Evolutionary conservation across 2,113 vertebrate genomes (phyloP), one percentile per base, ranked within the genome.

Genomic region (Phalacrocorax aristotelis): DNA sequence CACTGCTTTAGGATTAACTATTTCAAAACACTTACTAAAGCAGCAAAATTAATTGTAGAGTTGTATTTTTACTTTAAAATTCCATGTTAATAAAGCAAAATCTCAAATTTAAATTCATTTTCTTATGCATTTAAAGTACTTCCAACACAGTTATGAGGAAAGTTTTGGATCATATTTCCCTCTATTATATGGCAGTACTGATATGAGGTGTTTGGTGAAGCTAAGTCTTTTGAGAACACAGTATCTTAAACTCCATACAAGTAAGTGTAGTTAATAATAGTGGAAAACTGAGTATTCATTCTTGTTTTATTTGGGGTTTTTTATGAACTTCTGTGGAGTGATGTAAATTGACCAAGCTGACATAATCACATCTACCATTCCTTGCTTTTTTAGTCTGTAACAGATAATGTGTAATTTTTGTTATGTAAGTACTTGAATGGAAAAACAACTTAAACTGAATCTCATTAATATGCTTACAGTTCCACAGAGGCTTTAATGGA

Each of bases 341-440:
- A 58, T 69, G 66, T 51, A 66, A 74, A 52, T 70, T 54, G 79
- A 51, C 74, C 84, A 51, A 86, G 75, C 38, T 88, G 71, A 77
- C 3, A 0, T 69, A n/a, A 57, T 82, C 7, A 2, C n/a, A 54
- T 69, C 78, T 74, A 15, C 72, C 40, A 19, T 78, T 84, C 60
- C 51, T 94, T 38, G 40, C 61, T 79, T 93, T 86, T 92, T 87
- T 38, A 49, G 76, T n/a, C 75, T 34, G 36, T 81, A 76, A 20
- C 48, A 77, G 83, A 76, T 90, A 81, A 91, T 85, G 30, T 96
- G 95, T 83, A 61, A 58, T 80, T 91, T 89, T 87, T 84, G 61
- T 95, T 96, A 87, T 68, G 75, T 94, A 96, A 94, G 52, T 65
- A 49, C 38, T 87, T 95, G 87, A 97, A 89, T 80, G 84, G 82